A percentile compares a stretch with the other conserved stretches of the same genome.
Conservation (phyloP, 2,888 invertebrate species). For the Phalera bucephala region DNA sequence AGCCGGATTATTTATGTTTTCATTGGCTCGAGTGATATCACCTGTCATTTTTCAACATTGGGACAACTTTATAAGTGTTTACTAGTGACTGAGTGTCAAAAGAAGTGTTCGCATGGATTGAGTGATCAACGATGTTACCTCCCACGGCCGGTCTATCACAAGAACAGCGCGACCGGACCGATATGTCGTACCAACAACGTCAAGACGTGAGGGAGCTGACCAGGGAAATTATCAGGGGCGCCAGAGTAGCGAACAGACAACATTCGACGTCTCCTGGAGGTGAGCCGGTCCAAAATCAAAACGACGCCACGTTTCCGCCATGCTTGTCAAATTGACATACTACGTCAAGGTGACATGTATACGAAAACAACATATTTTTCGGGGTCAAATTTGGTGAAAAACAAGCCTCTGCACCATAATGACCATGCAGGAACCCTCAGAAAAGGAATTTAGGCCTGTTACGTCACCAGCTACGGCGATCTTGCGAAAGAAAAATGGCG, state of each 20-base stretch:
- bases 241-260: slow-evolving; percentile 68
- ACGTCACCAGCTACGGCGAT: slow-evolving; percentile 68
- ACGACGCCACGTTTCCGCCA: slow-evolving; percentile 83
- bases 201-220: slow-evolving; percentile 74
- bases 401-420: slow-evolving; percentile 25
- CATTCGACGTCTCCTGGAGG: slow-evolving; percentile 76
- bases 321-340: slow-evolving; percentile 80
- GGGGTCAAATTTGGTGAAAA: slow-evolving; percentile 44
- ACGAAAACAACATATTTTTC: slow-evolving; percentile 72
- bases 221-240: slow-evolving; percentile 73
- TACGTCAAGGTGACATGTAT: slow-evolving; percentile 81
- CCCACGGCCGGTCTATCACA: slow-evolving; percentile 77
- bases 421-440: slow-evolving; percentile 25
- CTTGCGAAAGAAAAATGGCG: slow-evolving; percentile 79
- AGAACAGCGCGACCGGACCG: slow-evolving; percentile 75
- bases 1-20: slow-evolving; percentile 53
- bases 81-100: slow-evolving; percentile 47
- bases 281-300: slow-evolving; percentile 65
- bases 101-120: slow-evolving; percentile 67
- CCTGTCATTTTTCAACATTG: slow-evolving; percentile 23
- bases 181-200: slow-evolving; percentile 77
- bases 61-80: slow-evolving; percentile 36
- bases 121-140: slow-evolving; percentile 74
- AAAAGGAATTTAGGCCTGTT: slow-evolving; percentile 57
- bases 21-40: slow-evolving; percentile 28